Base-by-base conservation (phyloP, 2,113 vertebrate species). In the Asarcornis scutulata region DNA sequence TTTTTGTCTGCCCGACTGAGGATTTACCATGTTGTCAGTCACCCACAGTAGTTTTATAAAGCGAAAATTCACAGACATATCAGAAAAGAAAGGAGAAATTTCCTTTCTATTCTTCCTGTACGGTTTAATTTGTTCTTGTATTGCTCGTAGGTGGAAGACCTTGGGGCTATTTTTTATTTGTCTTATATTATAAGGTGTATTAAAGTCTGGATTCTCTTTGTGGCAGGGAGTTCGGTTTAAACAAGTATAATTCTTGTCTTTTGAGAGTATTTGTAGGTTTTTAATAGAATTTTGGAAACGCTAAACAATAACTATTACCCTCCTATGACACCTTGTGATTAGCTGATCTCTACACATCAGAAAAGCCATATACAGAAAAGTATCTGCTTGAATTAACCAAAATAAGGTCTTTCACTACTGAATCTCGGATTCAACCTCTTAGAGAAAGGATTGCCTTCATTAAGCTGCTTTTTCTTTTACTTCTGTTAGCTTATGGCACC, bases 61-160 rank as follows among this genome's bases (percentile, higher is more conserved):
- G 34, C 68, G 29, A 63, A 82, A 48, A 55, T 72, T 90, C 56
- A 64, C 69, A 93, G 42, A 27, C 29, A 21, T 23, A 25, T 32
- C 46, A 36, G 81, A 58, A 89, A 90, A 88, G 85, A 80, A 88
- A 69, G 48, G 48, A 88, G 64, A 91, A 79, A 85, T 83, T 56
- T 67, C 55, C 15, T 80, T 93, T 88, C 75, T 83, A 2, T 75
- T 83, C 75, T 67, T 95, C 73, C 32, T 88, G 38, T 82, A 72
- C 64, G 40, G 90, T 95, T 95, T 92, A 84, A 93, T 97, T 97
- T 96, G 60, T 80, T 93, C 91, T 80, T 83, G 50, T 80, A 27
- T 94, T 94, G 84, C 87, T 94, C 46, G 44, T 75, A 75, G 79
- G 50, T 88, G 38, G 76, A 81, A 83, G 32, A 83, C 77, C 48